Base-by-base conservation (phyloP, 2,797 vertebrate genomes). In the Myotis pilosus region DNA sequence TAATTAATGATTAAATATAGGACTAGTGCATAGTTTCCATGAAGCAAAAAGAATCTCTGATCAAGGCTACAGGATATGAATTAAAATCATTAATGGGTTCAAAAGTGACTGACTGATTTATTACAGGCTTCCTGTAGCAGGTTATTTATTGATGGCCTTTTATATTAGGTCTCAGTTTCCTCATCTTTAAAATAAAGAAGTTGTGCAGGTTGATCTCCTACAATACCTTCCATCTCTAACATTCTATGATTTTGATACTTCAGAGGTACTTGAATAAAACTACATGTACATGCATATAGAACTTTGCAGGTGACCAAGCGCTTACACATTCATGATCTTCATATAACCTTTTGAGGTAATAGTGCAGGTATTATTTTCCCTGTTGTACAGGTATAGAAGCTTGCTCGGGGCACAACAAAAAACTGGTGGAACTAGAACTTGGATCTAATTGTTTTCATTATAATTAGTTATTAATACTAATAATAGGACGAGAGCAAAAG, bases 121-220 rank as follows among this genome's bases (percentile, higher is more conserved):
- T 38, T 74, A 94, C 15, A 71, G 38, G 1, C 3, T 87, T 93
- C 16, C 28, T 78, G 84, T 79, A 91, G 75, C 36, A 71, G 90
- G 41, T 68, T 84, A 62, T 47, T 62, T 79, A 44, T 47, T 44
- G 22, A 20, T 78, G 44, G 79, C 33, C 57, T 92, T 94, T 91
- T 84, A 64, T 36, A 41, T 33, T 69, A 72, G 49, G 28, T n/a
- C 64, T 92, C 12, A 20, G 60, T 69, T 88, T 94, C 38, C 85
- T 91, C 44, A 57, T 49, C 41, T 92, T 94, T 92, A 69, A 80
- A 80, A 91, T 47, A 90, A 94, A 83, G 20, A 60, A 57, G 23
- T 28, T 80, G 23, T 28, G 41, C 5, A 64, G 87, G 22, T 11
- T 66, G 33, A 69, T 30, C 55, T 89, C 51, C 86, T 72, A 53